Evolutionary conservation across 2,888 invertebrate genomes (phyloP).

Genomic region (Sphaerophoria rueppellii): DNA sequence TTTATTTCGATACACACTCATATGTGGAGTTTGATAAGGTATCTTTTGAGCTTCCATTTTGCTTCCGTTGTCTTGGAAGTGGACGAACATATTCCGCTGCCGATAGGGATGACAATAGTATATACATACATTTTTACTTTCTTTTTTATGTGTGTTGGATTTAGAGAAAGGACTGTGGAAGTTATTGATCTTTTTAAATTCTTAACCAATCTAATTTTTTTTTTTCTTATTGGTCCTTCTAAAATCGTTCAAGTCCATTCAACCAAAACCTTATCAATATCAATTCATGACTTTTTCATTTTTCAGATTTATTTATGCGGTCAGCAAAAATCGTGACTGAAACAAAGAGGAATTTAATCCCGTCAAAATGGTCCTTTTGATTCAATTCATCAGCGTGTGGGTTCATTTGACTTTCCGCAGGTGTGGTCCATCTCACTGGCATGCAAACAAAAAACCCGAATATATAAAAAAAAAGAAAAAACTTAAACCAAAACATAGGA

Average conservation of each 20-base stretch:
- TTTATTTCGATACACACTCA: background rate
- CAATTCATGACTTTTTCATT: background rate
- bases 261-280: no score
- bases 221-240: no score
- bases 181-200: no score
- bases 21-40: background rate
- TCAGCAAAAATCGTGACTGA: constrained; percentile 59
- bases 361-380: constrained; percentile 22
- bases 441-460: constrained; percentile 21
- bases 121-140: no score
- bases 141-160: no score
- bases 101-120: background rate
- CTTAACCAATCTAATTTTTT: no score
- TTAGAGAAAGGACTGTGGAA: no score
- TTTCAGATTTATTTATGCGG: constrained; percentile 13
- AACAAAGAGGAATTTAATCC: constrained; percentile 46
- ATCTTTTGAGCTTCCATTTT: constrained; percentile 11
- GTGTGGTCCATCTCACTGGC: constrained; percentile 68
- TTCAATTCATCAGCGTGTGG: constrained; percentile 61
- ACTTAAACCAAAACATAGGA: constrained; percentile 70
- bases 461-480: constrained; percentile 11
- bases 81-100: background rate
- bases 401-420: constrained; percentile 71
- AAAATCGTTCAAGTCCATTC: no score
- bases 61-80: background rate